Base-by-base conservation (phyloP, 2,888 invertebrate genomes). In the Neuroscelio doddi region DNA sequence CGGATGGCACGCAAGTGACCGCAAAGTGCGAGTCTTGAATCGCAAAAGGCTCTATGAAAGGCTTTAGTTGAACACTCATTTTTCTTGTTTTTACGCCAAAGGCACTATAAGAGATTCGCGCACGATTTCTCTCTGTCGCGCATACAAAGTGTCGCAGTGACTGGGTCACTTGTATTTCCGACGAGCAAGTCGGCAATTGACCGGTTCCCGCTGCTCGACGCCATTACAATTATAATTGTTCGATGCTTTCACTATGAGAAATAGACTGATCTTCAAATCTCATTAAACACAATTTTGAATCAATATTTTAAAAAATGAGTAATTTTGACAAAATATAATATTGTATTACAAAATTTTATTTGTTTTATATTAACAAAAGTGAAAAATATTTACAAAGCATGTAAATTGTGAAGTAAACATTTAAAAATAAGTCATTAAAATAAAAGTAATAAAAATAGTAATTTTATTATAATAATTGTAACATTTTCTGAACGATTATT, bases 41-140 rank as follows among this genome's bases (percentile, higher is more conserved):
- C 57, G 49, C 50, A 61, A 66, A 50, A 57, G 46, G 45, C 41
- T 55, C 58, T 55, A 59, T 52, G 67, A 63, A 67, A 67, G 59
- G 59, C 51, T 59, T 29, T 46, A 47, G 55, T 42, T 55, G 36
- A 53, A 55, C 56, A 51, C 57, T 57, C 45, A 59, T 63, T 59
- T 53, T 67, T 63, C 63, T 67, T 55, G 53, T 58, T 61, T 59
- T 58, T 59, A 42, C 58, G 50, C 51, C 42, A 41, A 49, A 38
- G 41, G 42, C 50, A 51, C 42, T 49, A 52, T 51, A 52, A 64
- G 61, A 69, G 70, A 66, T 65, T 65, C 62, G 61, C 65, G 59
- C 64, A 55, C 70, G 73, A 75, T 74, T 75, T 75, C 72, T 74
- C 72, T 65, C 67, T 49, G 68, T 65, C 70, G 63, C 63, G 68